phyloP scores from a whole-genome alignment of 2,113 vertebrate species.

The Pituophis catenifer region DNA sequence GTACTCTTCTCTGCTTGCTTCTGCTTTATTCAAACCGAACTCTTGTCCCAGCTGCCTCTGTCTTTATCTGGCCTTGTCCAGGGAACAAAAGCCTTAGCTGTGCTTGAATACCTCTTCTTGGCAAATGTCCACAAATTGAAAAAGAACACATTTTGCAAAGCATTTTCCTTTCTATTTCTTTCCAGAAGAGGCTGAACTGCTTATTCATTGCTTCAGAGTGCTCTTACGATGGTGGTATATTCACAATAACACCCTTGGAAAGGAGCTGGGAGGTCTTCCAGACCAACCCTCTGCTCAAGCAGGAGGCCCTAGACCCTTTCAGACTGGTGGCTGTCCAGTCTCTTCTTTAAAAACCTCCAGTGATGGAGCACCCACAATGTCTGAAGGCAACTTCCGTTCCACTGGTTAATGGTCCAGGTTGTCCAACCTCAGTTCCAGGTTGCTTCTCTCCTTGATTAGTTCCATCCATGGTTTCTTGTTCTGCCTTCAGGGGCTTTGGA shows the following conservation, averaged over 20 bases:
- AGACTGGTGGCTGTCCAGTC: too few relatives aligned
- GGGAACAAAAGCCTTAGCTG: background rate
- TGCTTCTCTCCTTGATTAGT: too few relatives aligned
- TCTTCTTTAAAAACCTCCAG: too few relatives aligned
- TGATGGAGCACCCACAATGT: background rate
- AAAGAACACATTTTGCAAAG: background rate
- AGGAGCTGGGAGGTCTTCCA: background rate
- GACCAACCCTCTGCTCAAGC: background rate
- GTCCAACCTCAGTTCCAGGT: too few relatives aligned
- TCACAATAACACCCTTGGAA: background rate
- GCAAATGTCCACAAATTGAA: background rate
- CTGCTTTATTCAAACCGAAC: background rate
- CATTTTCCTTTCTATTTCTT: background rate
- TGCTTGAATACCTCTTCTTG: background rate
- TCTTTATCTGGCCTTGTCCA: background rate
- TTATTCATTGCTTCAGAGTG: background rate
- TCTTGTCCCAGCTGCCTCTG: background rate
- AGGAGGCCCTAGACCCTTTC: background rate
- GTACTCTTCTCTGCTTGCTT: background rate
- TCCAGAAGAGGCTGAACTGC: background rate
- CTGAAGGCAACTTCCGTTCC: background rate
- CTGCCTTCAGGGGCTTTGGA: too few relatives aligned
- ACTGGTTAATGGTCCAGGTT: background rate
- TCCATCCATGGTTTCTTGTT: too few relatives aligned
- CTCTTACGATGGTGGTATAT: background rate